Base-by-base conservation (phyloP, 1,140 invertebrate genomes). In the Mamestra configurata region DNA sequence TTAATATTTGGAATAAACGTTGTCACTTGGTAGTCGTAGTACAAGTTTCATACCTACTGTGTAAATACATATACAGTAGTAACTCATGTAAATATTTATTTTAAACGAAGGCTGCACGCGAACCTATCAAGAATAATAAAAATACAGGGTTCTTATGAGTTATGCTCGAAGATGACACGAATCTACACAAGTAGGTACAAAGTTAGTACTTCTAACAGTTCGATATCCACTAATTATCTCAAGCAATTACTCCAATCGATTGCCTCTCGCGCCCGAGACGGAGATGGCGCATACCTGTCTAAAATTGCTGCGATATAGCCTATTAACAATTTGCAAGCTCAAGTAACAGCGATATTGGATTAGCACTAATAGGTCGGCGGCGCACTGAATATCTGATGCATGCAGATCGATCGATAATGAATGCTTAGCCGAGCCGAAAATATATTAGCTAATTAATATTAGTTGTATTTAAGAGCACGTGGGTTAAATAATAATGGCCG, bases 301-400 rank as follows among this genome's bases (percentile, higher is more conserved):
- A 24, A 75, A 75, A 75, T 75, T 35, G 53, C 27, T 73, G 51
- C 24, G 35, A 40, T 49, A 70, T 46, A 76, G 22, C 18, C 51
- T 37, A 76, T 76, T 76, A 76, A 61, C 57, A 76, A 64, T 76
- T 76, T 46, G 43, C 73, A 35, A 35, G 55, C 57, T 64, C 15
- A 61, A 76, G 73, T 49, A 64, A 31, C 55, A 24, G 20, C 53
- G 53, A 64, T 76, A 76, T 76, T 24, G 20, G 57, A 76, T 76
- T 76, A 76, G 31, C 15, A 4, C 43, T 64, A 76, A 76, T 76
- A 64, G 73, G 2, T 61, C 51, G 22, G 18, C 37, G 22, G 3
- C 18, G 18, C 27, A 53, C 49, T 11, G 11, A 57, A 59, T 75
- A 57, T 71, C 24, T 15, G 24, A 18, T 18, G 46, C 46, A 18